Percentiles rank a stretch among this genome's conserved stretches.
phyloP scores from a whole-genome alignment of 1,140 invertebrate genomes.

The Magallana gigas region DNA sequence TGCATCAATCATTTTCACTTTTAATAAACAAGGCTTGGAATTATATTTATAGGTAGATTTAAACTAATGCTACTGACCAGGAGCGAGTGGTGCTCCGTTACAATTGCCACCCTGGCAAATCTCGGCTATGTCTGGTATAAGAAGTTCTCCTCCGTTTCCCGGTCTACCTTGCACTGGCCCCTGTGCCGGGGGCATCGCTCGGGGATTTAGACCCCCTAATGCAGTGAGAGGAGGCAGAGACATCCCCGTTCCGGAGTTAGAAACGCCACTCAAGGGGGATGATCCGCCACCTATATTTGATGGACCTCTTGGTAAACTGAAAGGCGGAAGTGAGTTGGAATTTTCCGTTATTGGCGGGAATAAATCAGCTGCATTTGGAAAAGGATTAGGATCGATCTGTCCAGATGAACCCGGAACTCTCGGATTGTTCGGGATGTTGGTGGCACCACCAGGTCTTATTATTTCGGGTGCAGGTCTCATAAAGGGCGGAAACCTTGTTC shows the following conservation, averaged over 20 bases:
- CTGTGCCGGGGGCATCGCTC: neutral
- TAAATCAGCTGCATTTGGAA: neutral
- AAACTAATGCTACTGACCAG: neutral
- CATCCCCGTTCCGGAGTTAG: neutral
- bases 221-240: neutral
- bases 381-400: conserved; percentile 2
- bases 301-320: neutral
- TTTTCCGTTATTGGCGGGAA: conserved; percentile 9
- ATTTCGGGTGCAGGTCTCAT: neutral
- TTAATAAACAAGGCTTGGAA: no score
- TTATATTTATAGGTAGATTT: no score
- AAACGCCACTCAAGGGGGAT: neutral
- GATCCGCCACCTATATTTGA: neutral
- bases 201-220: neutral
- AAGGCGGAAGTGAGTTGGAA: neutral
- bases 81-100: neutral
- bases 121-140: neutral
- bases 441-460: neutral
- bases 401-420: neutral
- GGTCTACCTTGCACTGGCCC: neutral
- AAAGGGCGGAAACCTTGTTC: neutral
- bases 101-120: conserved; percentile 2
- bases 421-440: neutral
- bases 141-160: neutral
- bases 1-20: no score